Evolutionary conservation across 2,888 invertebrate genomes (phyloP).

Genomic region (Leptopilina myrica): DNA sequence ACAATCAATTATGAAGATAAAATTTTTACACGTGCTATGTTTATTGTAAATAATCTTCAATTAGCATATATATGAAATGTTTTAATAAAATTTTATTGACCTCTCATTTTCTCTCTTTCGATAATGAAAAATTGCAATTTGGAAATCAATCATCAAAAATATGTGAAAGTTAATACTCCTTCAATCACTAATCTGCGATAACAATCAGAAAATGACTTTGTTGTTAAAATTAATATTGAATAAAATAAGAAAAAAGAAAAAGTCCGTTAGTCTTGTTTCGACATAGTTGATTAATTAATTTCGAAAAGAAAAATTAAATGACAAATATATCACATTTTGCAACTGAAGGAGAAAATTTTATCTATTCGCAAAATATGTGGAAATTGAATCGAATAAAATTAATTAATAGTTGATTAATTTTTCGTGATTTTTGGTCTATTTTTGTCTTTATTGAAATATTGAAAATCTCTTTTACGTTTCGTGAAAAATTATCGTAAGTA

Average conservation of each 20-base stretch:
- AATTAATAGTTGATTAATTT: too few relatives aligned
- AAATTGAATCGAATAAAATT: too few relatives aligned
- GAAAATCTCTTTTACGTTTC: too few relatives aligned
- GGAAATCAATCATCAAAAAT: background rate
- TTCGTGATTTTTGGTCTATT: too few relatives aligned
- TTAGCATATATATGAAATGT: background rate
- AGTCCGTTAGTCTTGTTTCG: background rate
- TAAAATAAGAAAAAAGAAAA: background rate
- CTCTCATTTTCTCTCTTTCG: background rate
- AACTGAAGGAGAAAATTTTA: background rate
- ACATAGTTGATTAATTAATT: background rate
- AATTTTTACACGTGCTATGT: background rate
- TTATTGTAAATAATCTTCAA: background rate
- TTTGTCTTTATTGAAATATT: too few relatives aligned
- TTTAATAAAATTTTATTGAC: background rate
- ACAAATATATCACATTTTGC: background rate
- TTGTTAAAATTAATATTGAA: background rate
- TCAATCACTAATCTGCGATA: constrained; percentile 2
- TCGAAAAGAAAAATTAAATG: background rate
- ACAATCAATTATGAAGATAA: background rate
- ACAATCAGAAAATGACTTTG: background rate
- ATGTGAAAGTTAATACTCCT: background rate
- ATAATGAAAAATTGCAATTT: background rate
- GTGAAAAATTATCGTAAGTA: too few relatives aligned
- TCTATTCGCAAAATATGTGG: background rate